These are phyloP conservation scores for Rhimphoctona megacephalus DNA, from an alignment of 2,888 invertebrate species.

Conservation along the genomic window DNA sequence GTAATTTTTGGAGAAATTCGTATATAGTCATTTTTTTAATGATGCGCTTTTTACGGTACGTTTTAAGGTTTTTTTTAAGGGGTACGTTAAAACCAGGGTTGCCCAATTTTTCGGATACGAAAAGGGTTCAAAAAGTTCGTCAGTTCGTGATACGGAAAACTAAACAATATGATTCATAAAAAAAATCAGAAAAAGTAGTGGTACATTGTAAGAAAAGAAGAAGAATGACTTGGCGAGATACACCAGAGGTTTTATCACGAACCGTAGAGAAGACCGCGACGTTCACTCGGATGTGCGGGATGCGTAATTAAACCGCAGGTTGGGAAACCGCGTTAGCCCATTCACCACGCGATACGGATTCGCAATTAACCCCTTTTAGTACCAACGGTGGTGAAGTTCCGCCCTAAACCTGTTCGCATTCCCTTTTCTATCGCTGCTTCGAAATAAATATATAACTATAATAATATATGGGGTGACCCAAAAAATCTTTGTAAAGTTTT, in stretches of 20 bases:
- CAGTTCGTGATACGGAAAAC: not conserved
- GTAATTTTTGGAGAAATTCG: too few relatives aligned
- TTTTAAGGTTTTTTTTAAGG: too few relatives aligned
- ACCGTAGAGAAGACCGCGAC: slow-evolving; percentile 56
- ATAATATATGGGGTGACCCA: slow-evolving; percentile 21
- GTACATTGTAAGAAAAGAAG: not conserved
- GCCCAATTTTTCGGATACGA: not conserved
- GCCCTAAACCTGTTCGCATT: slow-evolving; percentile 60
- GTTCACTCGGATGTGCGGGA: slow-evolving; percentile 60
- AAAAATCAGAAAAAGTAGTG: slow-evolving; percentile 19
- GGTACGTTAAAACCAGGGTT: too few relatives aligned
- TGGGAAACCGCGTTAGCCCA: slow-evolving; percentile 72
- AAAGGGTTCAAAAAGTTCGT: not conserved
- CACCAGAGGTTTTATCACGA: slow-evolving; percentile 55
- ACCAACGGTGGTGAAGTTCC: slow-evolving; percentile 58
- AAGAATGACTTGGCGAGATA: slow-evolving; percentile 6
- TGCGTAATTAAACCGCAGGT: slow-evolving; percentile 73
- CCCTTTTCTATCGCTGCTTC: slow-evolving; percentile 28
- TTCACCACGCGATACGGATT: slow-evolving; percentile 71
- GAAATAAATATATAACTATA: slow-evolving; percentile 9
- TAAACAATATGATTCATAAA: slow-evolving; percentile 6
- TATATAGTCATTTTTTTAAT: too few relatives aligned
- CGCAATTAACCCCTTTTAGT: slow-evolving; percentile 73
- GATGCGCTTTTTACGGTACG: too few relatives aligned
- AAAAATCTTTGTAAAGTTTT: not conserved